Evolutionary conservation across 2,888 invertebrate species (phyloP), one percentile per base, ranked within the genome.

Genomic region (Meganola albula): DNA sequence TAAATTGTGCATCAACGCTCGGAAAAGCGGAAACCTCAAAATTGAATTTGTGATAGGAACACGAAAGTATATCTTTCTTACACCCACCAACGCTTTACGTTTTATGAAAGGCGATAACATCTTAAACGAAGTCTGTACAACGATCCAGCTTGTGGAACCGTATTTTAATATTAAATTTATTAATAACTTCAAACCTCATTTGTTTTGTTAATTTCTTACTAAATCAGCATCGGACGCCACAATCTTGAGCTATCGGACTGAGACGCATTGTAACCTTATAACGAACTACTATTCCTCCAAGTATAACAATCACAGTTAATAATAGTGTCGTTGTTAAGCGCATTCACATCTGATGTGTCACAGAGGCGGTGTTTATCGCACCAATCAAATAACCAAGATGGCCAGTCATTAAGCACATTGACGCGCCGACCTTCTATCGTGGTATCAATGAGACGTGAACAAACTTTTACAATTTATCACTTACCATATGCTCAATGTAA

Each of bases 361-460:
- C 54, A 43, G 49, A 35, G 33, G 35, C 41, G 34, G 34, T 48
- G 48, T 53, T 53, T 58, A 52, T 55, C 44, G 47, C 54, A 50
- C 63, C 69, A 67, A 72, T 71, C 65, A 67, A 57, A 59, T 56
- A 44, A n/a, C 55, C 46, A 37, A 54, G 63, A 58, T 58, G 63
- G 53, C 25, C 54, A 53, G 58, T 65, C 72, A 72, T 75, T 74
- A 71, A 63, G 62, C 62, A 58, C 59, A 66, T 74, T 73, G 75
- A 69, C 58, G 67, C 55, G 52, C 62, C 44, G 53, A 54, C 53
- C 56, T n/a, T 53, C 53, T 47, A 39, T 43, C 48, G 37, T 52
- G 54, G 53, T 57, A 54, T 62, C 73, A 70, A 71, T 66, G 70
- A 66, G 58, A 49, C 63, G 59, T 68, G 65, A 69, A 57, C 50